Conservation (phyloP, 2,888 invertebrate species). For the Bhutanitis thaidina region DNA sequence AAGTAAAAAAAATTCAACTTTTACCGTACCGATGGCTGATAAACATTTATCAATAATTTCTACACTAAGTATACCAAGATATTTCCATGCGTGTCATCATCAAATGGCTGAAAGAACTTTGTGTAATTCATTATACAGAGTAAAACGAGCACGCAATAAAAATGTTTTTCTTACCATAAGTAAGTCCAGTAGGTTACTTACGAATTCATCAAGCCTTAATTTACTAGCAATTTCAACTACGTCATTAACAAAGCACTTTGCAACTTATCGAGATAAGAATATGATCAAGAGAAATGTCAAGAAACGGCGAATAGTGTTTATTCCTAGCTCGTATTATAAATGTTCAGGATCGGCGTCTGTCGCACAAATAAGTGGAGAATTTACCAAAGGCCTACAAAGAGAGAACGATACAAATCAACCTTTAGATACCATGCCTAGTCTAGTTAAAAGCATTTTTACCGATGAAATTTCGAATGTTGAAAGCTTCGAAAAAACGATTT, state of each 20-base stretch:
- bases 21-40: slow-evolving; percentile 41
- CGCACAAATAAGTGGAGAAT: slow-evolving; percentile 20
- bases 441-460: slow-evolving; percentile 42
- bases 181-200: slow-evolving; percentile 30
- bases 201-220: slow-evolving; percentile 42
- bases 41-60: slow-evolving; percentile 52
- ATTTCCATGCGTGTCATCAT: slow-evolving; percentile 30
- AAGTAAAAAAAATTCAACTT: slow-evolving; percentile 28
- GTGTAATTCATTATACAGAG: slow-evolving; percentile 25
- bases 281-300: slow-evolving; percentile 24
- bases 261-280: slow-evolving; percentile 29
- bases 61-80: slow-evolving; percentile 60
- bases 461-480: slow-evolving; percentile 32
- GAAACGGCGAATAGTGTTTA: slow-evolving; percentile 32
- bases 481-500: slow-evolving; percentile 28
- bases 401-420: slow-evolving; percentile 17
- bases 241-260: slow-evolving; percentile 41
- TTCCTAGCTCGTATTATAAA: slow-evolving; percentile 34
- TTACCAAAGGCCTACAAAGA: slow-evolving; percentile 16
- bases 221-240: slow-evolving; percentile 47
- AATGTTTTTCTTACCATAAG: slow-evolving; percentile 33
- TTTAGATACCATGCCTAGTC: slow-evolving; percentile 36
- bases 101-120: slow-evolving; percentile 22
- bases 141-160: slow-evolving; percentile 31
- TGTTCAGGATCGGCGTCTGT: slow-evolving; percentile 28